Evolutionary conservation across 2,888 invertebrate species (phyloP).

Genomic region (Xylota segnis): DNA sequence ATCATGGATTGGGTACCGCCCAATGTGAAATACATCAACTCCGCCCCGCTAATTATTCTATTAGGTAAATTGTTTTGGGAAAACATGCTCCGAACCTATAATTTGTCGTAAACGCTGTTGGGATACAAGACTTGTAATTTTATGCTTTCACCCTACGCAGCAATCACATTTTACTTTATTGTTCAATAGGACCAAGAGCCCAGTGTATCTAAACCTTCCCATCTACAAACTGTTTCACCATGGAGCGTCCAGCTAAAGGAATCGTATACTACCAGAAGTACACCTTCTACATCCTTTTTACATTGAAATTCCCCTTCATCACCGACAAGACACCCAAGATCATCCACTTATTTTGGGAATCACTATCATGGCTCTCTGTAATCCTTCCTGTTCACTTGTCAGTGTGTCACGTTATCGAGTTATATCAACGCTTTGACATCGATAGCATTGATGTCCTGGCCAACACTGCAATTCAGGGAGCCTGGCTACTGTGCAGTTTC

Average conservation of each 20-base stretch:
- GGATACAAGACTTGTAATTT: no score
- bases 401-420: neutral
- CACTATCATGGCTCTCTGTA: conserved; percentile 17
- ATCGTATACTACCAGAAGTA: conserved; percentile 8
- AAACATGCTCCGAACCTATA: no score
- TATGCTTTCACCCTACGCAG: no score
- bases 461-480: neutral
- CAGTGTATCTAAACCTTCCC: no score
- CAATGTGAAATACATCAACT: no score
- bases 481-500: conserved; percentile 26
- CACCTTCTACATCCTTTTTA: conserved; percentile 21
- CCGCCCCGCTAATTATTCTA: no score
- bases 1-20: no score
- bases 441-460: neutral
- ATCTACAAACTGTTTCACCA: neutral
- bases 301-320: conserved; percentile 24
- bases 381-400: conserved; percentile 33
- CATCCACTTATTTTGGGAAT: neutral
- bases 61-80: no score
- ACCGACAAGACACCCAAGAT: conserved; percentile 1
- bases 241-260: neutral
- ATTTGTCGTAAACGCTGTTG: no score
- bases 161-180: no score
- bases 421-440: neutral
- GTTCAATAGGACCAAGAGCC: no score